Evolutionary conservation across 1,140 invertebrate species (phyloP).

Genomic region (Panagrolaimus sp.): DNA sequence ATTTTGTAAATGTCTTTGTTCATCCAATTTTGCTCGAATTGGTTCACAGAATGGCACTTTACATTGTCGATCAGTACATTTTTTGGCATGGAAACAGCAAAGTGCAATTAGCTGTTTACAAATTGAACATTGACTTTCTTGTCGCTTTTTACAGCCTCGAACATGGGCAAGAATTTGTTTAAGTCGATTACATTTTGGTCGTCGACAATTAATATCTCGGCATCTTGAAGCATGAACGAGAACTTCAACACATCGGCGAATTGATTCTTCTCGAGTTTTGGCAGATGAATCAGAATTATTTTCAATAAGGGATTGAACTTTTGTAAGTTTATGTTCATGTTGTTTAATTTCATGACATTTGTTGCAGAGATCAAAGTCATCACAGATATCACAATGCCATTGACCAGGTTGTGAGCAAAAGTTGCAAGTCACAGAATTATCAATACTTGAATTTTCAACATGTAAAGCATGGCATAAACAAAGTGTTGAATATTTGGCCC

Average conservation of each 20-base stretch:
- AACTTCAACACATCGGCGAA: slow-evolving; percentile 85
- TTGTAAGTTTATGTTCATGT: slow-evolving; percentile 95
- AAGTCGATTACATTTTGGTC: slow-evolving; percentile 95
- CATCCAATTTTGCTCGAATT: slow-evolving; percentile 91
- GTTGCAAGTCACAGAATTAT: slow-evolving; percentile 96
- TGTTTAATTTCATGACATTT: slow-evolving; percentile 85
- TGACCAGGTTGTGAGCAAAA: slow-evolving; percentile 87
- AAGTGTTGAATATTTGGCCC: slow-evolving; percentile 92
- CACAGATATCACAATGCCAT: slow-evolving; percentile 93
- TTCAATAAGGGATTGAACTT: slow-evolving; percentile 75
- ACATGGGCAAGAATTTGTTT: slow-evolving; percentile 93
- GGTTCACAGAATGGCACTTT: slow-evolving; percentile 83
- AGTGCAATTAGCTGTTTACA: slow-evolving; percentile 96
- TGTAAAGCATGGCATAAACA: slow-evolving; percentile 96
- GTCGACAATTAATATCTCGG: slow-evolving; percentile 91
- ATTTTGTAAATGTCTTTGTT: slow-evolving; percentile 71
- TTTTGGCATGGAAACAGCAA: slow-evolving; percentile 97
- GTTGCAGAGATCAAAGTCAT: slow-evolving; percentile 96
- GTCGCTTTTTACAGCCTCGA: slow-evolving; percentile 86
- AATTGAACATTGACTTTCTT: slow-evolving; percentile 84
- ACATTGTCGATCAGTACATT: slow-evolving; percentile 70
- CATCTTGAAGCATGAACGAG: slow-evolving; percentile 92
- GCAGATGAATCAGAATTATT: slow-evolving; percentile 71
- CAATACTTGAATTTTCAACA: slow-evolving; percentile 75
- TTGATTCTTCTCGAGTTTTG: slow-evolving; percentile 53